phyloP scores from a whole-genome alignment of 2,797 vertebrate genomes.

The Echiichthys vipera region DNA sequence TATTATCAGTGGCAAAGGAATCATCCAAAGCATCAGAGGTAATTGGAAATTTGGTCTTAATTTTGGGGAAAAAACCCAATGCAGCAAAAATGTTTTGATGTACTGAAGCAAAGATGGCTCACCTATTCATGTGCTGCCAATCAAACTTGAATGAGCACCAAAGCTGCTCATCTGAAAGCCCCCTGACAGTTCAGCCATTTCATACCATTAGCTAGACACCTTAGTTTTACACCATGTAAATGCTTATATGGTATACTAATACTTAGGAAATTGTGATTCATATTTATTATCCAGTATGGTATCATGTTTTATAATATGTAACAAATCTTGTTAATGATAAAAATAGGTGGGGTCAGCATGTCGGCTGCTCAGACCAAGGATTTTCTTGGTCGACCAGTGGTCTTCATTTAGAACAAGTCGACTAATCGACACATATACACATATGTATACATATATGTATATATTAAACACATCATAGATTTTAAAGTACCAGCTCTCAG shows the following conservation, averaged over 20 bases:
- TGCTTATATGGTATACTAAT: background rate
- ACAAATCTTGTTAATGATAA: background rate
- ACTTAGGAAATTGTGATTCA: background rate
- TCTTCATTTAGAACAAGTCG: too few species aligned
- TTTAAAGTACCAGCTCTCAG: background rate
- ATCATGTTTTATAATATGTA: background rate
- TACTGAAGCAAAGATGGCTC: conserved; percentile 2
- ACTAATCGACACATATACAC: too few species aligned
- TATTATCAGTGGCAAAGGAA: background rate
- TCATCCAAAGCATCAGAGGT: background rate
- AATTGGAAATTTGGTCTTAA: background rate
- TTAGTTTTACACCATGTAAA: background rate
- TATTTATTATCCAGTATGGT: background rate
- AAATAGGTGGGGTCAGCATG: too few species aligned
- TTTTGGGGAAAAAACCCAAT: background rate
- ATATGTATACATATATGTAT: too few species aligned
- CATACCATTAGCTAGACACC: background rate
- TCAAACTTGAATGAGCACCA: background rate
- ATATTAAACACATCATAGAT: too few species aligned
- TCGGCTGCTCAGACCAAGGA: too few species aligned
- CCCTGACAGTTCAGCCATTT: background rate
- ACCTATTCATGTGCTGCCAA: conserved; percentile 14
- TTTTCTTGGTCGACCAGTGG: too few species aligned
- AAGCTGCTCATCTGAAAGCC: conserved; percentile 3
- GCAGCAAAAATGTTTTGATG: conserved; percentile 3